Conservation (phyloP, 2,797 vertebrate species). For the Lepidocolaptes lacrymiger region DNA sequence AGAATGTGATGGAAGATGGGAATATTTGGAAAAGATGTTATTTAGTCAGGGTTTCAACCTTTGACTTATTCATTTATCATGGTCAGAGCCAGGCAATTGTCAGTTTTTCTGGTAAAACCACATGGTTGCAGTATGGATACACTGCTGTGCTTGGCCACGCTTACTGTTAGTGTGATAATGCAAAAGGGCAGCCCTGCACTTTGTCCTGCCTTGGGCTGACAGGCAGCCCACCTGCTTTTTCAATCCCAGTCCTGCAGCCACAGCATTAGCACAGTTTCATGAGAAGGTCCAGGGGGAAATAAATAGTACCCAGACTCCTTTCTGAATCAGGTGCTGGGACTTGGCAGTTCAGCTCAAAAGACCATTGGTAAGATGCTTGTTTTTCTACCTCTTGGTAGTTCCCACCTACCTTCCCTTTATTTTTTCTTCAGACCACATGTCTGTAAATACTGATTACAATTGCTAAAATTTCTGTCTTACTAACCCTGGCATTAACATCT, state of each 20-base stretch:
- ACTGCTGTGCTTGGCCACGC: accelerated
- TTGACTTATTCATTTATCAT: neutral
- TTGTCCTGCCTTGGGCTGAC: neutral
- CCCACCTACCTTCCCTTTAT: neutral
- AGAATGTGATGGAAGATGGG: neutral
- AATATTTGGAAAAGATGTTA: neutral
- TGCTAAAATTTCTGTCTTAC: neutral
- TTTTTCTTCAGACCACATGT: neutral
- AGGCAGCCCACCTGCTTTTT: neutral
- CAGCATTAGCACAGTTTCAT: neutral
- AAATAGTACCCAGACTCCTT: neutral
- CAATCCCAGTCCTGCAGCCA: neutral
- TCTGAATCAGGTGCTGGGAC: neutral
- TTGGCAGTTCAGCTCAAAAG: neutral
- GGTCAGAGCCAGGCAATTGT: neutral
- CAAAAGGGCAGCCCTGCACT: neutral
- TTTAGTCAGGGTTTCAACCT: neutral
- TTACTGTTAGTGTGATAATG: accelerated
- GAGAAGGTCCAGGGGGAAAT: neutral
- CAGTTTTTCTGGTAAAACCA: neutral
- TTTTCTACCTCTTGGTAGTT: neutral
- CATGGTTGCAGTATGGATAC: accelerated
- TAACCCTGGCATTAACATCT: neutral
- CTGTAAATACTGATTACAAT: neutral
- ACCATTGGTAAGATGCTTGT: neutral